A percentile compares a stretch with the other conserved stretches of the same genome.
Evolutionary conservation across 2,113 vertebrate genomes (phyloP).

Genomic region (Xenus cinereus): DNA sequence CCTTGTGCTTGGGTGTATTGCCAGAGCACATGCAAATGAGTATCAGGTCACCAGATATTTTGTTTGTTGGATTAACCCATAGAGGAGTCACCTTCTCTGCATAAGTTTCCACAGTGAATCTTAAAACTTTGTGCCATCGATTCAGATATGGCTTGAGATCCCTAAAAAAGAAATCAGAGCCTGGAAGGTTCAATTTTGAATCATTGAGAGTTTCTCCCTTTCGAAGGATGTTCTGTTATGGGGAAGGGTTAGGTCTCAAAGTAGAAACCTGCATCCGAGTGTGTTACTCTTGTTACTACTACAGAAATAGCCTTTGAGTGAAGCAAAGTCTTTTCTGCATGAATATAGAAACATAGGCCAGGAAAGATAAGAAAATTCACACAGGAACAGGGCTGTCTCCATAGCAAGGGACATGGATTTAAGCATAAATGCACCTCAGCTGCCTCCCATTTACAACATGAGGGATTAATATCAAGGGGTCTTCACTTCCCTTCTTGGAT

Average conservation of each 20-base stretch:
- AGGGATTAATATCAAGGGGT: background rate
- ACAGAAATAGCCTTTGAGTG: background rate
- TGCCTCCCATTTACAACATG: background rate
- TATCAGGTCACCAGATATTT: background rate
- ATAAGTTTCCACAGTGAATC: background rate
- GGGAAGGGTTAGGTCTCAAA: background rate
- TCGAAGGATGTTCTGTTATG: background rate
- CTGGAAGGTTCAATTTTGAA: background rate
- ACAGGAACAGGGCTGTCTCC: background rate
- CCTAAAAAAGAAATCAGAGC: background rate
- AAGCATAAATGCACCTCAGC: background rate
- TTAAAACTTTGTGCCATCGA: background rate
- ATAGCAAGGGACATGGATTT: background rate
- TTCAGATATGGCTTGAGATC: background rate
- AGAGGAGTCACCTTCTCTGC: background rate
- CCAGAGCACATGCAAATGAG: background rate
- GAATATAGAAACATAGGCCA: rapidly evolving
- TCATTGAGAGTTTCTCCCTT: background rate
- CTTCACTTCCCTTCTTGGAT: background rate
- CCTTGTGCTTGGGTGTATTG: background rate
- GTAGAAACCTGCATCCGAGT: background rate
- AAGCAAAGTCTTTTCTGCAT: background rate
- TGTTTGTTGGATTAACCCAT: background rate
- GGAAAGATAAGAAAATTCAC: background rate
- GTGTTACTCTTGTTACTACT: background rate